Conservation (phyloP, 2,888 invertebrate genomes). For the Oxycera nigricornis region DNA sequence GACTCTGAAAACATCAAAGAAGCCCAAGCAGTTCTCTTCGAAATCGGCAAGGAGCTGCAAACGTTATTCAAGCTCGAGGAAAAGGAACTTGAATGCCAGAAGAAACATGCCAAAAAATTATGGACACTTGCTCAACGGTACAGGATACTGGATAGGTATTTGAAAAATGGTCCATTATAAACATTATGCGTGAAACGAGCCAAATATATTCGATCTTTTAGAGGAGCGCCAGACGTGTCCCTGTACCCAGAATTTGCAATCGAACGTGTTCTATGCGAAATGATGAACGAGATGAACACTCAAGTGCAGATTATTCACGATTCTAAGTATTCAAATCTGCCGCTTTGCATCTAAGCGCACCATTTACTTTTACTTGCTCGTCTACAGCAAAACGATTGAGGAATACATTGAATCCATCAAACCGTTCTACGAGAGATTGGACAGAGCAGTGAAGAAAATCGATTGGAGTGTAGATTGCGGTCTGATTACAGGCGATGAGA, state of each 20-base stretch:
- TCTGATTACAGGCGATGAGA: slow-evolving; percentile 4
- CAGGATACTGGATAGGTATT: slow-evolving; percentile 11
- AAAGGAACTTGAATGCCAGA: slow-evolving; percentile 10
- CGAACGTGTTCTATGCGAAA: slow-evolving; percentile 14
- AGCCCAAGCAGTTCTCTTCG: neutral
- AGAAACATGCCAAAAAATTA: neutral
- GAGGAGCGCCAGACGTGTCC: slow-evolving; percentile 22
- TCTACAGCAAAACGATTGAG: neutral
- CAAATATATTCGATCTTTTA: neutral
- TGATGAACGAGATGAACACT: slow-evolving; percentile 1
- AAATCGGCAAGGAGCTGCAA: slow-evolving; percentile 7
- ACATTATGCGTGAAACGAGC: neutral
- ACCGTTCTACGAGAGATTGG: neutral
- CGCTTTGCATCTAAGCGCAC: neutral
- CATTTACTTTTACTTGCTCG: neutral
- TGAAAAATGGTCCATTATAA: neutral
- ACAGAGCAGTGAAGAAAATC: neutral
- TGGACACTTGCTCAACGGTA: neutral
- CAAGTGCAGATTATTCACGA: neutral
- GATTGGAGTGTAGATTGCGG: slow-evolving; percentile 2
- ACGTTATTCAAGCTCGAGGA: neutral
- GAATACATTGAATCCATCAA: neutral
- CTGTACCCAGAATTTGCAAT: slow-evolving; percentile 11
- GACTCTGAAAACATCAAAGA: neutral
- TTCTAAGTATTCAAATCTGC: slow-evolving; percentile 5